Base-by-base conservation (phyloP, 2,113 vertebrate genomes). In the Archilochus colubris region DNA sequence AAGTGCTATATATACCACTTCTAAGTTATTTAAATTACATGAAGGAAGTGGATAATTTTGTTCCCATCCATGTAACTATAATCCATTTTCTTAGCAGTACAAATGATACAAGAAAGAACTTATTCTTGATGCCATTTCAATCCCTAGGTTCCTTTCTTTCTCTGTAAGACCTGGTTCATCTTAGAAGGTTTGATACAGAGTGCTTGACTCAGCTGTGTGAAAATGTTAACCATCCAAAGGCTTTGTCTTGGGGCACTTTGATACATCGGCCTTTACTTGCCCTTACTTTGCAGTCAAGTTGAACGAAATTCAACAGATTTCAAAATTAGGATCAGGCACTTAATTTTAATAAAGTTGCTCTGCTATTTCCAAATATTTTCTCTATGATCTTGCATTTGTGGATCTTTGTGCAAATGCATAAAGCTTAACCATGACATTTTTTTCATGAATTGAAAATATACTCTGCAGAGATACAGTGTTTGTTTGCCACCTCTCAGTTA, bases 401-500 rank as follows among this genome's bases (percentile, higher is more conserved):
- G 3, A 0, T 79, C 24, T 70, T 38, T 63, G 30, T 51, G 40
- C n/a, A 83, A n/a, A 80, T 21, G 44, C 7, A 27, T 53, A 4
- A 20, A 53, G 4, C 69, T 73, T 62, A 86, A 40, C 14, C 54
- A 83, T 12, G 40, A 40, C 14, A 46, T 14, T 5, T 50, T 40
- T 40, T 40, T 40, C 40, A 40, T 40, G 22, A 77, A 92, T 77
- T 66, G 7, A 70, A 86, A 74, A 40, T 70, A n/a, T 4, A 17
- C 8, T 73, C 3, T 8, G 14, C 18, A 63, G 53, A 59, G 55
- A n/a, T 59, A 30, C 5, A 1, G 27, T 43, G 8, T 14, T 74
- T n/a, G 30, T 13, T 74, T 19, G 6, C 13, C 3, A 2, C 20
- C 17, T 36, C 46, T 51, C 1, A 0, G 14, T 77, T 66, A 30